Percentiles rank a stretch among this genome's conserved stretches.
Conservation (phyloP, 2,113 vertebrate species). For the Octodon degus region DNA sequence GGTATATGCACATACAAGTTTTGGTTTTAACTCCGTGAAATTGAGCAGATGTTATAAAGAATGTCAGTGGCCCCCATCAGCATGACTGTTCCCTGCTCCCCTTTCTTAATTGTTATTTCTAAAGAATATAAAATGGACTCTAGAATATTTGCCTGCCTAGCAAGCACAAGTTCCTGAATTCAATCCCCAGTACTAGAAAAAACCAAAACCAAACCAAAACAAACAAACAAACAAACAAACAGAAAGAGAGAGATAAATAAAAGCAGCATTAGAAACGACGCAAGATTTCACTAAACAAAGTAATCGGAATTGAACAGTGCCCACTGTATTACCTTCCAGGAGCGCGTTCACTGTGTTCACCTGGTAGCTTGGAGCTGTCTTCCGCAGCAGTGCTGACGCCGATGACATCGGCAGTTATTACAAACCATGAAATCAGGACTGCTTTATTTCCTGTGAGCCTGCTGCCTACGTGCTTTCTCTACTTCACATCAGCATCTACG, state of each 20-base stretch:
- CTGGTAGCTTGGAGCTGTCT: not conserved
- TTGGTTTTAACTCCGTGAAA: not conserved
- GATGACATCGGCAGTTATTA: not conserved
- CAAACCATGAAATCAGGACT: not conserved
- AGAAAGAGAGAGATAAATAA: too few relatives aligned
- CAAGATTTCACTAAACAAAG: too few relatives aligned
- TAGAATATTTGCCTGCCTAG: too few relatives aligned
- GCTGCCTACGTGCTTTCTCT: not conserved
- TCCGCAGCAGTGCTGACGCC: not conserved
- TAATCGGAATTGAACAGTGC: too few relatives aligned
- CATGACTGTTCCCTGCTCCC: not conserved
- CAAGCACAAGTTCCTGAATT: too few relatives aligned
- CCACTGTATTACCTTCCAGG: not conserved
- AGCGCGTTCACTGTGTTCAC: not conserved
- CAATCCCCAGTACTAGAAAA: too few relatives aligned
- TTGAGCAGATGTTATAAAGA: not conserved
- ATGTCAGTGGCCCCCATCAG: not conserved
- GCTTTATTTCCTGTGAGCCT: not conserved
- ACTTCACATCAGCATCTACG: not conserved
- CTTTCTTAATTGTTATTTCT: too few relatives aligned
- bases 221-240: too few relatives aligned
- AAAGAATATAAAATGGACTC: too few relatives aligned
- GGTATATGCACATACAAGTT: not conserved
- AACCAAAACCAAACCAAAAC: too few relatives aligned
- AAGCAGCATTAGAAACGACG: too few relatives aligned